Evolutionary conservation across 2,888 invertebrate genomes (phyloP).

Genomic region (Drosophila imparisetae): DNA sequence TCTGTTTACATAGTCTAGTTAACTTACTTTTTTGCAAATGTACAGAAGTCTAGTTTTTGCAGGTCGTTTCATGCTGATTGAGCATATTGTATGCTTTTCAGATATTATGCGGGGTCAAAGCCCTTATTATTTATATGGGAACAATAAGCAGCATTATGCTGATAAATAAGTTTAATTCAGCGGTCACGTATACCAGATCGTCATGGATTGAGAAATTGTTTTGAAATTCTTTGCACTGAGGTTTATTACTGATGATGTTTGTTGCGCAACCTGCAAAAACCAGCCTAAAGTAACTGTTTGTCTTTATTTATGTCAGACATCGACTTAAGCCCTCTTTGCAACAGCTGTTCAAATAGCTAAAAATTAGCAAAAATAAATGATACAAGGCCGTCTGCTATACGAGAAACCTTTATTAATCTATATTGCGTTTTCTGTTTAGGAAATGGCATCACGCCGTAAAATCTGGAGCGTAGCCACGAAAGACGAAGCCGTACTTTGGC

Average conservation of each 20-base stretch:
- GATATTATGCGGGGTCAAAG: constrained; percentile 21
- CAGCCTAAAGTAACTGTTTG: not conserved
- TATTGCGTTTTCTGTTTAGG: constrained; percentile 83
- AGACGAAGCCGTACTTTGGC: constrained; percentile 93
- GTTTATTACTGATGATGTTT: constrained; percentile 1
- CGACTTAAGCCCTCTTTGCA: not conserved
- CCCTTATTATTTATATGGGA: not conserved
- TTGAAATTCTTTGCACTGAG: not conserved
- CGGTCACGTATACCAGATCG: constrained; percentile 26
- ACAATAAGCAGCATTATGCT: constrained; percentile 9
- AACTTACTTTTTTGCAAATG: not conserved
- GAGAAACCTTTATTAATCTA: constrained; percentile 14
- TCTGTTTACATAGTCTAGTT: not conserved
- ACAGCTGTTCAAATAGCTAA: constrained; percentile 46
- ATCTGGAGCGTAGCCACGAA: constrained; percentile 89
- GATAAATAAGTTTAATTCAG: constrained; percentile 42
- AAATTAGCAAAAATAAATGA: not conserved
- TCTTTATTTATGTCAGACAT: not conserved
- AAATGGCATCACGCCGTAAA: constrained; percentile 91
- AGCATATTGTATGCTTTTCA: not conserved
- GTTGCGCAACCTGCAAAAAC: constrained; percentile 25
- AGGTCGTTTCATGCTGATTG: constrained; percentile 11
- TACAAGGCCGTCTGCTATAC: no score
- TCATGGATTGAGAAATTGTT: constrained; percentile 12
- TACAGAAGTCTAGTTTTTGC: constrained; percentile 3